Evolutionary conservation across 1,140 invertebrate species (phyloP), one percentile per base, ranked within the genome.

Genomic region (Tetramorium simillimum): DNA sequence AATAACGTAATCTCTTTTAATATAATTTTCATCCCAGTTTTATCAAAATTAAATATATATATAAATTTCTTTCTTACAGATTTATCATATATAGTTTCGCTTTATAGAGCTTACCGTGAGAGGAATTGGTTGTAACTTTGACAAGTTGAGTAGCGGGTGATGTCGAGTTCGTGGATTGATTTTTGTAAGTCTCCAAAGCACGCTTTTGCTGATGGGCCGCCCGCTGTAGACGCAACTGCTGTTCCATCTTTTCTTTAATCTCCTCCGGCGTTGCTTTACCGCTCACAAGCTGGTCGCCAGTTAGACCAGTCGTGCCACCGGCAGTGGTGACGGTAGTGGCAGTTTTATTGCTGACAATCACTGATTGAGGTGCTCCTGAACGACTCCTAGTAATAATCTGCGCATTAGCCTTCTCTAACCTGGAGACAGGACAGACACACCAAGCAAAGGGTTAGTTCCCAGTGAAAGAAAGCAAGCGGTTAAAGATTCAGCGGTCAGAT

Each of bases 231-330:
- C 98, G 97, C 46, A 99, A 94, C 90, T 99, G 98, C 87, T 98
- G 97, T 92, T 99, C 98, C 97, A 99, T 97, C 93, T 98, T 98
- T 82, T 98, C 98, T 93, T 98, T 98, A 58, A 98, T 97, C 91
- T 99, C 98, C 78, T 98, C 97, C 0, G 97, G 96, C 28, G 96
- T 96, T 0, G 96, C 95, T 93, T 97, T 97, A 18, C 95, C 93
- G 89, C 96, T 95, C 73, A 96, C 93, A 53, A 95, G 95, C 70
- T 94, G 95, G 67, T 95, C 94, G 18, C 73, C 86, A 0, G 92
- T 84, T 2, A 90, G 62, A 33, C 91, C 77, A 49, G 88, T 92
- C 78, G 94, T 80, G 7, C 84, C 78, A 28, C 77, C n/a, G 3
- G 37, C 37, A 7, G 63, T 7, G 4, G 62, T 21, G 2, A n/a